Base-by-base conservation (phyloP, 2,113 vertebrate species). In the Corythoichthys haematopterus region DNA sequence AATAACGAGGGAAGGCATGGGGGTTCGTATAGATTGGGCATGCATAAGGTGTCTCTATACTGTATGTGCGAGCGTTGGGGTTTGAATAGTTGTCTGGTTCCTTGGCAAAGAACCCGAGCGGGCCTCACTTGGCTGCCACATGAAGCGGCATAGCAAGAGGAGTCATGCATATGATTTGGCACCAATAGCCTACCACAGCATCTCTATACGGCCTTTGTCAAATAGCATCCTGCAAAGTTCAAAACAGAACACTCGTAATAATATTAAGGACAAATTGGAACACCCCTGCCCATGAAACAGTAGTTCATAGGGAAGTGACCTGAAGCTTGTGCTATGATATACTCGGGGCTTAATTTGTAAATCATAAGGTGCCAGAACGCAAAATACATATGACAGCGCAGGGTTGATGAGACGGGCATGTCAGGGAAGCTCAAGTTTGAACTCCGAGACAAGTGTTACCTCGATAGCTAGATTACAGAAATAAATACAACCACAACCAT, bases 101-200 rank as follows among this genome's bases (percentile, higher is more conserved):
- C 80, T 51, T 86, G 84, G 81, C 84, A 82, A 68, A 85, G 68
- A 38, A 78, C 79, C 66, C 66, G 68, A 68, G 72, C 66, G 83
- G 83, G 83, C 80, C 80, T 76, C 75, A 78, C 71, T 86, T 89
- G 88, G 86, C 88, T 84, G 81, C 75, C 80, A 81, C 80, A 85
- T 85, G 82, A 87, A 87, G 83, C 79, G 57, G 80, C 78, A 84
- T 82, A 75, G 87, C 80, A 73, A 85, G 86, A 85, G 79, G 79
- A 84, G 70, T 87, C 84, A 80, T 83, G 85, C 87, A 86, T 89
- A 85, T 88, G 83, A 88, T 89, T 84, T 87, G 80, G 78, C 78
- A 79, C 68, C 66, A 66, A 80, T 60, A 65, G 75, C 78, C 69
- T 83, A 80, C 82, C 79, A 80, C 81, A 80, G 79, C 82, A 68